Base-by-base conservation (phyloP, 2,888 invertebrate species). In the Lucinisca nassula region DNA sequence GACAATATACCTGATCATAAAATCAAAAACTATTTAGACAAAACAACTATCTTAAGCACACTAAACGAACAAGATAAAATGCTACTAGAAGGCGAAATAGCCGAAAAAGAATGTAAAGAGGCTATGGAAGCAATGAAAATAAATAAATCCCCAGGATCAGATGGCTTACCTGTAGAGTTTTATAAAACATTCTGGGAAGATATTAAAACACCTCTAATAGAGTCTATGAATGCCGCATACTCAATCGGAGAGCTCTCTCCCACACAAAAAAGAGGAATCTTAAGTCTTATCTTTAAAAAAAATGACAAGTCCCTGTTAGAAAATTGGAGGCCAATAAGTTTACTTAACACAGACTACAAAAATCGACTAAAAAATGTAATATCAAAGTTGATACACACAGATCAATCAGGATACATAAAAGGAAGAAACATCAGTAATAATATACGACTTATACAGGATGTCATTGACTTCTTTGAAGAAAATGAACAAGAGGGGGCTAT, bases 91-190 rank as follows among this genome's bases (percentile, higher is more conserved):
- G 77, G 77, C 24, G 0, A 24, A 58, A 58, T 77, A 58, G 30
- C 58, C 21, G n/a, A 35, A 37, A 12, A 67, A 10, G 67, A 61
- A 67, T 58, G 61, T 78, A 55, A 78, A 30, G 38, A 67, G 55
- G 51, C 67, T 1, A 24, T 45, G 27, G n/a, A 45, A 58, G 30
- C 79, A 67, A 86, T 79, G 75, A 86, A 86, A 75, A 49, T 24
- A 35, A 82, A 85, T 55, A 85, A 85, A 75, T 24, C 51, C 38
- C 82, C 82, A 24, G 79, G 85, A 0, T 37, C 38, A 14, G 82
- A 81, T 81, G 85, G 85, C 14, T 49, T 82, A 32, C 38, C 82
- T 12, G 45, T 49, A 35, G 85, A 85, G 75, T 82, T 85, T 58
- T 85, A 58, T 32, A 51, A 79, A 70, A 45, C 27, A n/a, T 85